Base-by-base conservation (phyloP, 2,113 vertebrate species). In the Lampris incognitus region DNA sequence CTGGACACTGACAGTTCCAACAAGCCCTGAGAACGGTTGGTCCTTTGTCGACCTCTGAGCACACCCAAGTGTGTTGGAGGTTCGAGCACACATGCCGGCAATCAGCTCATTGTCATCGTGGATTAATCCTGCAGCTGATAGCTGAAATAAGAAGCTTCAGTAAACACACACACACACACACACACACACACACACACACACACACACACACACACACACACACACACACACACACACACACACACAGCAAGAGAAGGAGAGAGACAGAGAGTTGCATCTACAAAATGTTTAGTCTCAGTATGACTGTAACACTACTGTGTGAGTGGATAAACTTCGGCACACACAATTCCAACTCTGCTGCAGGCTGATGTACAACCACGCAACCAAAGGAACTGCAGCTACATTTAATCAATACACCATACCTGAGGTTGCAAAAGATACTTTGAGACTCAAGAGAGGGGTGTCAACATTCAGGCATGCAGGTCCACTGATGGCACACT, bases 111-210 rank as follows among this genome's bases (percentile, higher is more conserved):
- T 89, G 84, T 90, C 82, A 76, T 72, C 87, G 69, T 57, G 76
- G 73, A 80, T 82, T 81, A 86, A 88, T 86, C 82, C 81, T 65
- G 63, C 70, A 24, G 55, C 13, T 84, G 69, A 84, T 71, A 72
- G 66, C 60, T 79, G 72, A 64, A 73, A 63, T 87, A 73, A 65
- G 66, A 71, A 63, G 74, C 56, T 58, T 50, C 39, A 37, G 69
- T 39, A 73, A 64, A 65, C 62, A 74, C 60, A 56, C 11, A 57
- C 39, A n/a, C 50, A 64, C 40, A 50, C 46, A 56, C 37, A 55
- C 39, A 6, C 4, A 61, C 59, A 42, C 59, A 44, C 8, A 11
- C 39, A 61, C n/a, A 56, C n/a, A 69, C 9, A 59, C 51, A 54
- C 51, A 54, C 51, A 54, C 51, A 54, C 51, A 54, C 51, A 76